These are phyloP conservation scores for Molanna angustata DNA, from an alignment of 2,888 invertebrate genomes.

Conservation along the genomic window DNA sequence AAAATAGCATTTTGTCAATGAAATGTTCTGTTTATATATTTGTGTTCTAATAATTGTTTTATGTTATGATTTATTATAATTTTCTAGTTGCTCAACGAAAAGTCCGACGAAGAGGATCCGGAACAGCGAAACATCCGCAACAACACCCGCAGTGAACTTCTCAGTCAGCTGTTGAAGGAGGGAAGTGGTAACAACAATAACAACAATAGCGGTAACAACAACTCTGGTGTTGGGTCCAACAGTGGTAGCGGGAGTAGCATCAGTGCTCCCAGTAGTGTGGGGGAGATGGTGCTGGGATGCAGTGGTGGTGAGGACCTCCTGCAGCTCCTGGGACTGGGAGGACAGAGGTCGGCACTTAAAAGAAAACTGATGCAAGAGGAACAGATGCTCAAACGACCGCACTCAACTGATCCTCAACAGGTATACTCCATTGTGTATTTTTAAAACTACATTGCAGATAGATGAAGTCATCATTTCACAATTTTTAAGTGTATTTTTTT, in stretches of 20 bases:
- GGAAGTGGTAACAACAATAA: constrained; percentile 13
- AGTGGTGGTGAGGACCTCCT: constrained; percentile 25
- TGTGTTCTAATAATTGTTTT: too few relatives aligned
- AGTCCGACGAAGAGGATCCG: constrained; percentile 74
- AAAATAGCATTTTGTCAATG: too few relatives aligned
- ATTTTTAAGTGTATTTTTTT: too few relatives aligned
- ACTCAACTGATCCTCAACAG: constrained; percentile 48
- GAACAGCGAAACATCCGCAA: constrained; percentile 51
- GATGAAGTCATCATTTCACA: too few relatives aligned
- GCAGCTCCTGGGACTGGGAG: constrained; percentile 26
- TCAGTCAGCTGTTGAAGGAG: constrained; percentile 51
- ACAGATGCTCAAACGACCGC: constrained; percentile 27
- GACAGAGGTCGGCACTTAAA: constrained; percentile 40
- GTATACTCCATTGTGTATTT: too few relatives aligned
- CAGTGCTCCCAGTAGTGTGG: constrained; percentile 39
- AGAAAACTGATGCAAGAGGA: constrained; percentile 41
- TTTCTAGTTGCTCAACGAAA: constrained; percentile 74
- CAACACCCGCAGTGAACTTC: constrained; percentile 51
- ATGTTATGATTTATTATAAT: background rate
- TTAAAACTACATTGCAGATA: too few relatives aligned
- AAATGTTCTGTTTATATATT: too few relatives aligned
- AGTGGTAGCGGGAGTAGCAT: constrained; percentile 33
- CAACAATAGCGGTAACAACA: constrained; percentile 31
- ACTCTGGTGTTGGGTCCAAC: constrained; percentile 40
- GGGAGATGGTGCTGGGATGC: constrained; percentile 10